These are phyloP conservation scores for Chloropsis cyanopogon DNA, from an alignment of 2,113 vertebrate genomes.

Conservation along the genomic window DNA sequence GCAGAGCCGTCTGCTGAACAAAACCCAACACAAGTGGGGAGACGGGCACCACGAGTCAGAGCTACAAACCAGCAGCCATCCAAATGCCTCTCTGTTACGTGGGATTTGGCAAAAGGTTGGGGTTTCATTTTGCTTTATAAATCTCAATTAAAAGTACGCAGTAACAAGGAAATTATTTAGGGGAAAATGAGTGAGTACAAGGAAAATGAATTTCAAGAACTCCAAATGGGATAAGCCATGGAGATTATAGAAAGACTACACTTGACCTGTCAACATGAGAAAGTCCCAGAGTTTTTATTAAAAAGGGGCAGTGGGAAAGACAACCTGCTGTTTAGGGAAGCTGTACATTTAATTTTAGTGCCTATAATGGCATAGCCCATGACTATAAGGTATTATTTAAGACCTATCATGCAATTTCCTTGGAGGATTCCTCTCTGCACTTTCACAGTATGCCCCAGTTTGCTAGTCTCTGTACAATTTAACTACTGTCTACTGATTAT, in stretches of 20 bases:
- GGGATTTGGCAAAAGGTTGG: background rate
- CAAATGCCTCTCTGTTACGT: background rate
- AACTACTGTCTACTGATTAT: conserved; percentile 46
- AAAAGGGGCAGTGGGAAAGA: conserved; percentile 34
- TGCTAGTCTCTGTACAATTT: conserved; percentile 10
- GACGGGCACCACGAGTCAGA: background rate
- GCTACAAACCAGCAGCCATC: background rate
- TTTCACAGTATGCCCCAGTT: conserved; percentile 15
- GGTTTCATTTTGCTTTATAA: background rate
- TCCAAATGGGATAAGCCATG: background rate
- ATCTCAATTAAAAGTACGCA: background rate
- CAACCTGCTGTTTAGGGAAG: conserved; percentile 23
- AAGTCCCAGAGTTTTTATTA: conserved; percentile 32
- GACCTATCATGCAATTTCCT: conserved; percentile 4
- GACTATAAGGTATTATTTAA: conserved; percentile 35
- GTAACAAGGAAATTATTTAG: background rate
- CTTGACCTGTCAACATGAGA: conserved; percentile 10
- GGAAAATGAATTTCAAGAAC: background rate
- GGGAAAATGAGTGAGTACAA: background rate
- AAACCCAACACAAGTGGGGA: background rate
- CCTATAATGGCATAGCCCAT: conserved; percentile 1
- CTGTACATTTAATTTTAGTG: conserved; percentile 41
- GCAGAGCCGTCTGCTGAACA: conserved; percentile 57
- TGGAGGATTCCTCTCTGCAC: background rate
- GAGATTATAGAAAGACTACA: conserved; percentile 2